A percentile compares a stretch with the other conserved stretches of the same genome.
Evolutionary conservation across 2,113 vertebrate genomes (phyloP).

Genomic region (Siphamia tubifer): DNA sequence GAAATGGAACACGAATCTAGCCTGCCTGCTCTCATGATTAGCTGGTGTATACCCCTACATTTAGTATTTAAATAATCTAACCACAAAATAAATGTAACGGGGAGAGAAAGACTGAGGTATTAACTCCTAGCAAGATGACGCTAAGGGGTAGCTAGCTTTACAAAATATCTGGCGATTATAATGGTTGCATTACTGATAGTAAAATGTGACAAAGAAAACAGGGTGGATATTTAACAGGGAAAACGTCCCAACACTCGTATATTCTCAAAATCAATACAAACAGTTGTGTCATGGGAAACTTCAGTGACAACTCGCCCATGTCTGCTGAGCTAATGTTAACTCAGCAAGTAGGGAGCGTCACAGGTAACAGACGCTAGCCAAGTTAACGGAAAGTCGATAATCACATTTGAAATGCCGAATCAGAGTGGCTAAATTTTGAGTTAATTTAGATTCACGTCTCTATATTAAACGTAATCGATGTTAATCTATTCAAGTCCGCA

Average conservation of each 20-base stretch:
- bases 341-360: constrained; percentile 33
- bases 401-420: background rate
- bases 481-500: background rate
- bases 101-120: background rate
- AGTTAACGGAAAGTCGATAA: background rate
- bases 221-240: background rate
- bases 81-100: background rate
- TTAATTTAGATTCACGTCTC: fast-evolving
- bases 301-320: constrained; percentile 28
- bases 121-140: background rate
- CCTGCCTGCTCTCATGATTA: too few relatives aligned
- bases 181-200: background rate
- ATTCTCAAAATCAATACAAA: background rate
- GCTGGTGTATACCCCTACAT: background rate
- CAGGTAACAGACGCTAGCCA: background rate
- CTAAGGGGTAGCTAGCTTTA: background rate
- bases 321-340: constrained; percentile 36
- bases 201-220: background rate
- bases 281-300: constrained; percentile 7
- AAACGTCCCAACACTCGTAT: fast-evolving
- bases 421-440: background rate
- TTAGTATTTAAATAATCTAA: background rate
- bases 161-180: background rate
- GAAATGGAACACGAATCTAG: background rate
- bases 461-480: background rate